Base-by-base conservation (phyloP, 1,140 invertebrate species). In the Drosophila subobscura region DNA sequence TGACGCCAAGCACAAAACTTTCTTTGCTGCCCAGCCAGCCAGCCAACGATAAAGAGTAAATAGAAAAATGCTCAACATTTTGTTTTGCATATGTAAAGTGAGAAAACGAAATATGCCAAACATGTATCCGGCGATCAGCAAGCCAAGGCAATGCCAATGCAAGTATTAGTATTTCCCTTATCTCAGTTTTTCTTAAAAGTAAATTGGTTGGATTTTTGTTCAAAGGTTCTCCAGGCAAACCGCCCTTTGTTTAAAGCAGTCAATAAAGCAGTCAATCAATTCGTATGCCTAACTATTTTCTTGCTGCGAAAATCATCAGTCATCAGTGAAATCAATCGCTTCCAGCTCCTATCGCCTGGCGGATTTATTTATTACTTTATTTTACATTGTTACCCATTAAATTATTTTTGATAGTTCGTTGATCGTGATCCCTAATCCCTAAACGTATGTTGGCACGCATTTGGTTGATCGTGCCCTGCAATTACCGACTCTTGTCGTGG, bases 1-100 rank as follows among this genome's bases (percentile, higher is more conserved):
- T 55, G 53, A 63, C 27, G 52, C 42, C 16, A 44, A 83, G 56
- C 61, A 64, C n/a, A 61, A 81, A 88, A 86, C 81, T 86, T 86
- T 86, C 81, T 86, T 86, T 50, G 25, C 46, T 42, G 41, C 41
- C 16, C 56, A 52, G 33, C 7, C 45, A 49, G 29, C 22, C 64
- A 71, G 61, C 65, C 56, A 54, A 8, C 63, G 40, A 5, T 33
- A 52, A 61, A 37, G 4, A 37, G 33, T 75, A 83, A 74, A 66
- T 58, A 59, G 46, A 44, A 51, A 81, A 77, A 74, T 86, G 71
- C 77, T 61, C 80, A 77, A 72, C 12, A 76, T 60, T 37, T 63
- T 56, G 61, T 59, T 78, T 72, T 78, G 68, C 57, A 64, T 64
- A 57, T 52, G 52, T 67, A 47, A 78, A 73, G 20, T 60, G 56